A percentile compares a stretch with the other conserved stretches of the same genome.
These are phyloP conservation scores for Drosophila orena DNA, from an alignment of 1,140 invertebrate species.

Conservation along the genomic window DNA sequence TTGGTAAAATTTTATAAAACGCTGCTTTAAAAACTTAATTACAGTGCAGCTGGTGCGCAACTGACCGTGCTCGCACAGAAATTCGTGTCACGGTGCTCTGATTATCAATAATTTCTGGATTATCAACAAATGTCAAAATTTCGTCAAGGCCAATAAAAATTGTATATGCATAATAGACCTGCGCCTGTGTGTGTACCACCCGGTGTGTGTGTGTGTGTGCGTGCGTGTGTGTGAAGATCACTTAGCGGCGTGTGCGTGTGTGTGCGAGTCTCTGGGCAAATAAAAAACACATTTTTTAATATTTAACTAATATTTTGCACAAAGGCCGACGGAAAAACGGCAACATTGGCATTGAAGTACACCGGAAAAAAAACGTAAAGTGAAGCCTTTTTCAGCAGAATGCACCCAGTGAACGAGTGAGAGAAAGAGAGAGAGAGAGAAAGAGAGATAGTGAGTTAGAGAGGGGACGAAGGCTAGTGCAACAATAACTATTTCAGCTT, in stretches of 20 bases:
- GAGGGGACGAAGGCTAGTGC: conserved; percentile 11
- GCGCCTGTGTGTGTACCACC: conserved; percentile 12
- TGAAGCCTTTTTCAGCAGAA: conserved; percentile 21
- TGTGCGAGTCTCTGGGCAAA: conserved; percentile 56
- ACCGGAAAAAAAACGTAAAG: conserved; percentile 15
- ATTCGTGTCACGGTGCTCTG: conserved; percentile 23
- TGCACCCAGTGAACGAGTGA: background rate
- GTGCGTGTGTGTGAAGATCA: conserved; percentile 28
- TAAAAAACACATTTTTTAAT: conserved; percentile 62
- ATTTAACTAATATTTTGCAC: conserved; percentile 69
- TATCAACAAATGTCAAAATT: conserved; percentile 43
- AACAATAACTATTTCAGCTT: conserved; percentile 36
- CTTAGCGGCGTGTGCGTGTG: conserved; percentile 19
- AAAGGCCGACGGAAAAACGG: conserved; percentile 19
- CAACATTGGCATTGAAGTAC: conserved; percentile 35
- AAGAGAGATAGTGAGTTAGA: too few relatives aligned
- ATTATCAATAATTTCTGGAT: conserved; percentile 23
- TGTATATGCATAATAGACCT: conserved; percentile 10
- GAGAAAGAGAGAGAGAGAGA: background rate
- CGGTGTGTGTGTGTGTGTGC: conserved; percentile 31
- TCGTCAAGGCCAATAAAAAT: conserved; percentile 32
- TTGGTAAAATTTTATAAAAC: conserved; percentile 32
- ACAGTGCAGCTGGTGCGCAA: conserved; percentile 9
- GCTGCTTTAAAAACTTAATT: conserved; percentile 33
- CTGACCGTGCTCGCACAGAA: conserved; percentile 13